Base-by-base conservation (phyloP, 2,113 vertebrate genomes). In the Parus major region DNA sequence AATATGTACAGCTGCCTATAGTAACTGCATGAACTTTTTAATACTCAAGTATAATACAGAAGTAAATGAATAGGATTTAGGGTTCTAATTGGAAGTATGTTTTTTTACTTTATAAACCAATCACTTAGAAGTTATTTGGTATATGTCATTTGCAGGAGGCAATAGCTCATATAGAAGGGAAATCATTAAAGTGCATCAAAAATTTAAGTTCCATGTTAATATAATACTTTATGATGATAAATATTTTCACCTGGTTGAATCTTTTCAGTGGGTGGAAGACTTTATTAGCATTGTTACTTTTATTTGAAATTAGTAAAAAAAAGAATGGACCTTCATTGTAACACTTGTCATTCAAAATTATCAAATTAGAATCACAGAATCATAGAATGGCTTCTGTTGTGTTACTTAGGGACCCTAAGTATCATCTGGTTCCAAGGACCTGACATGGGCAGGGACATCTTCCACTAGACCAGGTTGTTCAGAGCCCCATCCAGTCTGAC, bases 381-480 rank as follows among this genome's bases (percentile, higher is more conserved):
- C 21, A 55, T 9, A 31, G 33, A 56, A 56, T 0, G 0, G 16
- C 59, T 52, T 60, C 2, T 0, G 9, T 46, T 75, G 5, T 16
- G 24, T n/a, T n/a, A n/a, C n/a, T n/a, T n/a, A 75, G 23, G 3
- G 15, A 21, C 5, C 3, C 49, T 21, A 52, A 44, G 59, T 15
- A 52, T n/a, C 22, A 20, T 46, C 33, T 29, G 6, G 15, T 65
- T 73, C 22, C 33, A 66, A 53, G 27, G 8, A 52, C 25, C 33
- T 59, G 19, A 10, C 19, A 11, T 23, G 10, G 42, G 25, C 44
- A 57, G 15, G 36, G 15, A n/a, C 13, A 44, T 6, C 22, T 73
- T 66, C 33, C 9, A 46, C 23, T 39, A 66, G 28, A 36, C 19
- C 33, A 39, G 19, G 8, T 24, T 52, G 12, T 28, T 52, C 68